These are phyloP conservation scores for Hydrozoanthus gracilis DNA, from an alignment of 92 coral and sea anemone genomes.

Conservation along the genomic window DNA sequence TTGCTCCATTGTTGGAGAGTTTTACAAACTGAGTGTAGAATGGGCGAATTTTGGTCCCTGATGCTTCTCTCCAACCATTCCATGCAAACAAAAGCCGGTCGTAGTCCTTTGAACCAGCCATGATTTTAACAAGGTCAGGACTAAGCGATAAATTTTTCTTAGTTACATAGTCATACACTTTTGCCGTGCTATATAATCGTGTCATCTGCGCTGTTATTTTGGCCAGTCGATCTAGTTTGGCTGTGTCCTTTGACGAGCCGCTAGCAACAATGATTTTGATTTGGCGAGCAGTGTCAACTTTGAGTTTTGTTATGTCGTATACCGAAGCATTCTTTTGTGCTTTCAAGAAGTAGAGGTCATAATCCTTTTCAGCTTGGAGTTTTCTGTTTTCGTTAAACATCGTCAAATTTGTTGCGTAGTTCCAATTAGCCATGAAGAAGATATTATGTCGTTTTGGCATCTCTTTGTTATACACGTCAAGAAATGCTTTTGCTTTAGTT, in stretches of 20 bases:
- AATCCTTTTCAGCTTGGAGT: slow-evolving; percentile 25
- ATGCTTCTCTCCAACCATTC: slow-evolving; percentile 84
- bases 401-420: slow-evolving; percentile 45
- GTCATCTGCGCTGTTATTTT: slow-evolving; percentile 59
- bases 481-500: slow-evolving; percentile 42
- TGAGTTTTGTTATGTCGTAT: slow-evolving; percentile 42
- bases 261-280: slow-evolving; percentile 40
- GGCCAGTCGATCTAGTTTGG: slow-evolving; percentile 54
- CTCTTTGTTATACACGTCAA: slow-evolving; percentile 32
- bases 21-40: slow-evolving; percentile 68
- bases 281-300: slow-evolving; percentile 55
- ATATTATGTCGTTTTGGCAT: slow-evolving; percentile 1
- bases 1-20: slow-evolving; percentile 83
- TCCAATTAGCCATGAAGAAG: slow-evolving; percentile 32
- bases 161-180: slow-evolving; percentile 45
- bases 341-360: slow-evolving; percentile 4
- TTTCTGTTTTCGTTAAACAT: slow-evolving; percentile 30
- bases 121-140: slow-evolving; percentile 70
- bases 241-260: slow-evolving; percentile 46
- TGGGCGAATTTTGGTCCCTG: slow-evolving; percentile 82
- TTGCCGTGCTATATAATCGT: slow-evolving; percentile 73
- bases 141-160: slow-evolving; percentile 66
- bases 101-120: slow-evolving; percentile 65
- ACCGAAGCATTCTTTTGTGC: slow-evolving; percentile 45
- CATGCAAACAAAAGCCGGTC: slow-evolving; percentile 67